Evolutionary conservation across 2,113 vertebrate genomes (phyloP).

Genomic region (Chamaea fasciata): DNA sequence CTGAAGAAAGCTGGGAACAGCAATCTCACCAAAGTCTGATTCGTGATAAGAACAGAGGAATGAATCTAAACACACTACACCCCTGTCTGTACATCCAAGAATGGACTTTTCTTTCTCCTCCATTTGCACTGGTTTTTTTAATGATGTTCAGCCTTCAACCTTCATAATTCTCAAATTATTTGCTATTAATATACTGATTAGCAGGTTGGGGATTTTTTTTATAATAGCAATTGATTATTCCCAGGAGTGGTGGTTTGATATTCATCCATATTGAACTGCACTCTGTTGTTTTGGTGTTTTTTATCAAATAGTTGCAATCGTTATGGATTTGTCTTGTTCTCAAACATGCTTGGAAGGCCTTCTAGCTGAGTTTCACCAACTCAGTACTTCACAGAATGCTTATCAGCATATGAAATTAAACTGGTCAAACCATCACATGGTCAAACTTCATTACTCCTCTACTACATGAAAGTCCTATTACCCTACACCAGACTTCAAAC

Average conservation of each 20-base stretch:
- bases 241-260: not conserved
- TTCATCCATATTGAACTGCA: not conserved
- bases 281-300: not conserved
- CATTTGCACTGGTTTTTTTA: not conserved
- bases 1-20: not conserved
- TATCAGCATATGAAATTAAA: not conserved
- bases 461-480: not conserved
- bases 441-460: not conserved
- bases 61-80: not conserved
- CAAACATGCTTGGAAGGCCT: not conserved
- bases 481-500: not conserved
- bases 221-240: not conserved
- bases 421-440: not conserved
- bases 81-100: not conserved
- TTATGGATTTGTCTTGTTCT: not conserved
- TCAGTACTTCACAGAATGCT: not conserved
- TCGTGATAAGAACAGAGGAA: not conserved
- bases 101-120: not conserved
- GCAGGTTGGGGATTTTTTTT: not conserved
- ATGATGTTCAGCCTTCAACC: not conserved
- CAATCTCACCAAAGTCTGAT: not conserved
- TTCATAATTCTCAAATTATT: not conserved
- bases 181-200: not conserved
- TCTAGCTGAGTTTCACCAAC: not conserved
- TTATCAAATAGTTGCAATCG: not conserved